Evolutionary conservation across 2,113 vertebrate species (phyloP).

Genomic region (Struthio camelus): DNA sequence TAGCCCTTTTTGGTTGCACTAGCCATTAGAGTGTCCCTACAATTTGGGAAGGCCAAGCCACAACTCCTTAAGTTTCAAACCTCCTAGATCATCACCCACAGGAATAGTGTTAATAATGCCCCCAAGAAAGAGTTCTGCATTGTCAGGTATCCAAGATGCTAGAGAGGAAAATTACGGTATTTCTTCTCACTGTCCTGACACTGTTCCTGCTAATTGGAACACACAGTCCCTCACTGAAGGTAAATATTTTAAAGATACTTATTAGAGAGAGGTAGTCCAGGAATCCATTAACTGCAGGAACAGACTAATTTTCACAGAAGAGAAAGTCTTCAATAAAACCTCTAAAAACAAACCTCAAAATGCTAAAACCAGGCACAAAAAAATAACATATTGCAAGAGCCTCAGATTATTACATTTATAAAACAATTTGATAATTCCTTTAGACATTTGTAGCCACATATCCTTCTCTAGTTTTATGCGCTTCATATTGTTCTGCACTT

Average conservation of each 20-base stretch:
- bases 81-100: not conserved
- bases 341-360: not conserved
- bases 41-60: not conserved
- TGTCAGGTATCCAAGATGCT: not conserved
- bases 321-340: not conserved
- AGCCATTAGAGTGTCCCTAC: not conserved
- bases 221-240: not conserved
- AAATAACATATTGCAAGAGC: not conserved
- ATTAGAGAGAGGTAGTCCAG: not conserved
- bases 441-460: not conserved
- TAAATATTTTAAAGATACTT: not conserved
- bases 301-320: not conserved
- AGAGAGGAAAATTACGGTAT: not conserved
- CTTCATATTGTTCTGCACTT: not conserved
- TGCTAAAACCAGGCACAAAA: not conserved
- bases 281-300: constrained; percentile 18
- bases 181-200: not conserved
- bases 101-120: not conserved
- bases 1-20: not conserved
- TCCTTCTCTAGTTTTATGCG: not conserved
- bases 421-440: not conserved
- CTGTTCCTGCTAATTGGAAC: not conserved
- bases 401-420: not conserved
- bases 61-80: not conserved
- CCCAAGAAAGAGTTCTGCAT: not conserved